These are phyloP conservation scores for Drosophila seclusa DNA, from an alignment of 2,888 invertebrate species.

Conservation along the genomic window DNA sequence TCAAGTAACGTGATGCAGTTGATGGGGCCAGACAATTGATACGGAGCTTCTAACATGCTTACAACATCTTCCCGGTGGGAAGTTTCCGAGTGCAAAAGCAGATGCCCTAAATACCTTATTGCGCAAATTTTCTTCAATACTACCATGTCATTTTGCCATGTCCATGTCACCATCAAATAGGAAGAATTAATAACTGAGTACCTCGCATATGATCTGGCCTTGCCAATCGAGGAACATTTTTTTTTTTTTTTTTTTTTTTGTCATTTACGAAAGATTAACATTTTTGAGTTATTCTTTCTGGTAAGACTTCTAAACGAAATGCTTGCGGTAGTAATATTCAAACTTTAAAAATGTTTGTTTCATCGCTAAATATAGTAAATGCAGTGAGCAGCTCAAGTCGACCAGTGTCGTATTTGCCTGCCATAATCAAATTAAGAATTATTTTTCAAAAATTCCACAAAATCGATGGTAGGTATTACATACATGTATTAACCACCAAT, in stretches of 20 bases:
- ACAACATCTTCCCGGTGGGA: not conserved
- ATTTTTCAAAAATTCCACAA: no score
- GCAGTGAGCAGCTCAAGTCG: no score
- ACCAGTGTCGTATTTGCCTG: no score
- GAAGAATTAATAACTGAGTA: no score
- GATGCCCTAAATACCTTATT: not conserved
- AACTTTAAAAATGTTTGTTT: not conserved
- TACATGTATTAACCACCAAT: no score
- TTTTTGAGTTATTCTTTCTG: not conserved
- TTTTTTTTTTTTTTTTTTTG: not conserved
- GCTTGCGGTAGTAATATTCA: not conserved
- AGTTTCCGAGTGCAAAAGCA: not conserved
- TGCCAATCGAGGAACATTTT: not conserved
- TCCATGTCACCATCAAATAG: no score
- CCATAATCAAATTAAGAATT: no score
- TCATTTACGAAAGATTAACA: not conserved
- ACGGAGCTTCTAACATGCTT: not conserved
- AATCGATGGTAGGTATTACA: no score
- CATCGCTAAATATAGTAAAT: not conserved
- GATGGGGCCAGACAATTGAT: not conserved
- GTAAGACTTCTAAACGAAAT: not conserved
- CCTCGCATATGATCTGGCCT: not conserved
- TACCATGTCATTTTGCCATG: no score
- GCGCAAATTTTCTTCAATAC: not conserved
- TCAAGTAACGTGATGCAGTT: not conserved